Conservation (phyloP, 2,113 vertebrate species). For the Naja naja region DNA sequence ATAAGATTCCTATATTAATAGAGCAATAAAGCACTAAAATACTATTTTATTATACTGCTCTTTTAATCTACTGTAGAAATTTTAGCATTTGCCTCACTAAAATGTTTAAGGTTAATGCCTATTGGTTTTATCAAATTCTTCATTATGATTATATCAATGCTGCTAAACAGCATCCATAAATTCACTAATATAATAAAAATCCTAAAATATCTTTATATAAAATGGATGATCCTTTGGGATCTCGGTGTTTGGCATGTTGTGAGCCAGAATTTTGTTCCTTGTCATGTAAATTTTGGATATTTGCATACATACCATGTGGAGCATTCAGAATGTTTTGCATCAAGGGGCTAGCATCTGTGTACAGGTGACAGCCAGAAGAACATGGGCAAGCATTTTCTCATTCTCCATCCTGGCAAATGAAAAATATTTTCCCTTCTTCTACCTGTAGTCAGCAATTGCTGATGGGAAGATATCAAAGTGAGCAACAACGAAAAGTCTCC, state of each 20-base stretch:
- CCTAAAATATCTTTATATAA: neutral
- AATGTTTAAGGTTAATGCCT: neutral
- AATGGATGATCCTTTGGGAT: neutral
- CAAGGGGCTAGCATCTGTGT: neutral
- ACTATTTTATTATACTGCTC: neutral
- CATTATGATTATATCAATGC: neutral
- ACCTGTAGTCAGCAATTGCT: neutral
- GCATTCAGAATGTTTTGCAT: neutral
- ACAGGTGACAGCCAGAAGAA: neutral
- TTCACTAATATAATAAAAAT: neutral
- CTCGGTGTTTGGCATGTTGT: neutral
- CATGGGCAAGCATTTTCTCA: neutral
- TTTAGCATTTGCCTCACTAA: neutral
- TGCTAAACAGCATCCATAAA: neutral
- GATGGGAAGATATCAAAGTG: neutral
- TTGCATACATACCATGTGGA: neutral
- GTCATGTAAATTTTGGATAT: neutral
- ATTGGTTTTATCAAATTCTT: neutral
- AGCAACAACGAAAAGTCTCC: neutral
- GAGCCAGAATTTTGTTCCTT: neutral
- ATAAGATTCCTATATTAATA: neutral
- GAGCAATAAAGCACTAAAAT: neutral
- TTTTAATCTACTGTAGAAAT: neutral
- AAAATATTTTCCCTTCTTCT: neutral
- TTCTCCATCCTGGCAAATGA: neutral